phyloP scores from a whole-genome alignment of 2,888 invertebrate species.

The Chymomyza procnemis region DNA sequence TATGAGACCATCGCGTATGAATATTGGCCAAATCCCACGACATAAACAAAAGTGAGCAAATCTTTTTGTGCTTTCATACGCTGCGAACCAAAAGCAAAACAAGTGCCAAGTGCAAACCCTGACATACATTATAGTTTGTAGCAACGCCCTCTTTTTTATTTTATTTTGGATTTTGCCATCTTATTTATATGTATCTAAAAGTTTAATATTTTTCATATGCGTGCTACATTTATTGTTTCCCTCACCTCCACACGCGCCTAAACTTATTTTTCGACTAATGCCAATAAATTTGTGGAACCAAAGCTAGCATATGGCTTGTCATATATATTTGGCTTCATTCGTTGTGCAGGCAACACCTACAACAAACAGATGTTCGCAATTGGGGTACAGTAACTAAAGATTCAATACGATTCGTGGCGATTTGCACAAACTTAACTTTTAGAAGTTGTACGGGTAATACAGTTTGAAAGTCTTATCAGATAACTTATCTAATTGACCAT shows the following conservation, averaged over 20 bases:
- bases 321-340: background rate
- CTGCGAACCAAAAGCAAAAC: constrained; percentile 42
- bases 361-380: constrained; percentile 54
- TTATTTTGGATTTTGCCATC: constrained; percentile 25
- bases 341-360: constrained; percentile 45
- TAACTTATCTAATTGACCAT: constrained; percentile 44
- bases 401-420: background rate
- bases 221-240: constrained; percentile 11
- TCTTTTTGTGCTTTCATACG: constrained; percentile 56
- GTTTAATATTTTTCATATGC: constrained; percentile 3
- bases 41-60: constrained; percentile 44
- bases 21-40: constrained; percentile 44
- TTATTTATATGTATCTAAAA: constrained; percentile 8
- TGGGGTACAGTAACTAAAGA: background rate
- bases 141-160: constrained; percentile 59
- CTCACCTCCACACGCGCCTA: constrained; percentile 64
- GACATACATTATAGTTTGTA: constrained; percentile 62
- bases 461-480: constrained; percentile 31
- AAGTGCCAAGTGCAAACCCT: constrained; percentile 70
- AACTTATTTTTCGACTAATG: constrained; percentile 36
- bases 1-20: constrained; percentile 47
- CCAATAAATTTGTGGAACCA: constrained; percentile 53
- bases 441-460: background rate
- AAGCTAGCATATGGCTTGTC: background rate
- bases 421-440: background rate